Conservation (phyloP, 2,797 vertebrate species). For the Syngnathus acus region DNA sequence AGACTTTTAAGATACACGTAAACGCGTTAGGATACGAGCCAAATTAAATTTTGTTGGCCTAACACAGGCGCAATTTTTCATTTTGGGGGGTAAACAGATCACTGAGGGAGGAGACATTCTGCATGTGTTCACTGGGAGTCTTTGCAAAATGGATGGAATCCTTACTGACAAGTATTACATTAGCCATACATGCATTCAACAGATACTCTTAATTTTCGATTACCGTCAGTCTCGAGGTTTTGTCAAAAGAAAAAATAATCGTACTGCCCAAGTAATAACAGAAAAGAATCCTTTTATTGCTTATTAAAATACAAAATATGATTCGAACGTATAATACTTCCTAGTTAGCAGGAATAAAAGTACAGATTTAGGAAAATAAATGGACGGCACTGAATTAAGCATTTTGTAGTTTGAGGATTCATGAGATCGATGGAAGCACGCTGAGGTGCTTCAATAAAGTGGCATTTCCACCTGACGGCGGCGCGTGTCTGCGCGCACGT, state of each 20-base stretch:
- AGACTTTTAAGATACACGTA: neutral
- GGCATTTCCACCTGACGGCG: too few relatives aligned
- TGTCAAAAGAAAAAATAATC: too few relatives aligned
- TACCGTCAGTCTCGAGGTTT: too few relatives aligned
- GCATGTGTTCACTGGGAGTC: neutral
- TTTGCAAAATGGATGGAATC: neutral
- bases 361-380: too few relatives aligned
- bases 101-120: neutral
- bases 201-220: too few relatives aligned
- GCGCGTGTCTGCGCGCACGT: slow-evolving; percentile 9
- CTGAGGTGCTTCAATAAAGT: neutral
- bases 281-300: too few relatives aligned
- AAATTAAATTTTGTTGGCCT: neutral
- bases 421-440: neutral
- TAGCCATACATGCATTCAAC: too few relatives aligned
- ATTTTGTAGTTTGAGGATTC: neutral
- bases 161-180: too few relatives aligned
- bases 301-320: too few relatives aligned
- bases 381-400: neutral
- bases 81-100: neutral
- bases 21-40: neutral
- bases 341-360: too few relatives aligned
- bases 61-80: neutral
- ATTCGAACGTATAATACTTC: too few relatives aligned
- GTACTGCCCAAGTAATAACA: too few relatives aligned